Evolutionary conservation across 1,140 invertebrate species (phyloP), one percentile per base, ranked within the genome.

Genomic region (Xylocopa sonorina): DNA sequence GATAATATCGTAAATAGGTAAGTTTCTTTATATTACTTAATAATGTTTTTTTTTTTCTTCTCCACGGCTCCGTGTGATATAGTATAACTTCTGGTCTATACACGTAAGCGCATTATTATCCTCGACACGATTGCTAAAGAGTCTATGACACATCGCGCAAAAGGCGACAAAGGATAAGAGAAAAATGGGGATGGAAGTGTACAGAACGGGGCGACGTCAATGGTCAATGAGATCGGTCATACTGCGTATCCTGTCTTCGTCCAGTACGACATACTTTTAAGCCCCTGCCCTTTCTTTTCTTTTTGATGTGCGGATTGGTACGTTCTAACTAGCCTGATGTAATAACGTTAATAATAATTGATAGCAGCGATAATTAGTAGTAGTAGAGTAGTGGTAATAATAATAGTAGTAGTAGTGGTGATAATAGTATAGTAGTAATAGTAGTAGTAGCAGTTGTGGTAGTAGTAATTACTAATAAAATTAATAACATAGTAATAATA

Each of bases 171-270:
- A 78, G 79, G 74, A 57, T 87, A 76, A 83, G 83, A 73, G 77
- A 73, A 78, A 64, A 78, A 64, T 51, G 38, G 73, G 85, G 87
- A 90, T 83, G 89, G 88, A 90, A 90, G 86, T 88, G 72, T 81
- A 76, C 64, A 83, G 81, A 81, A 80, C 67, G 86, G 88, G 89
- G 90, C 87, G 80, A 86, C 90, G 80, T 90, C 87, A 92, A 88
- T 89, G 88, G 89, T 92, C 88, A 92, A 90, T 92, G 92, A 92
- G 92, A 92, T 92, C 92, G 87, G 87, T 91, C 92, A 87, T 90
- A 91, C 91, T 68, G 48, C n/a, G n/a, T 76, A 78, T 55, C n/a
- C 16, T 76, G 43, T 38, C n/a, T n/a, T 60, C 43, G 66, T 57
- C 27, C 72, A 82, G 88, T 86, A 89, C 68, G 88, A 89, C 88